These are phyloP conservation scores for Simalia tracyae DNA, from an alignment of 2,797 vertebrate species.

Conservation along the genomic window DNA sequence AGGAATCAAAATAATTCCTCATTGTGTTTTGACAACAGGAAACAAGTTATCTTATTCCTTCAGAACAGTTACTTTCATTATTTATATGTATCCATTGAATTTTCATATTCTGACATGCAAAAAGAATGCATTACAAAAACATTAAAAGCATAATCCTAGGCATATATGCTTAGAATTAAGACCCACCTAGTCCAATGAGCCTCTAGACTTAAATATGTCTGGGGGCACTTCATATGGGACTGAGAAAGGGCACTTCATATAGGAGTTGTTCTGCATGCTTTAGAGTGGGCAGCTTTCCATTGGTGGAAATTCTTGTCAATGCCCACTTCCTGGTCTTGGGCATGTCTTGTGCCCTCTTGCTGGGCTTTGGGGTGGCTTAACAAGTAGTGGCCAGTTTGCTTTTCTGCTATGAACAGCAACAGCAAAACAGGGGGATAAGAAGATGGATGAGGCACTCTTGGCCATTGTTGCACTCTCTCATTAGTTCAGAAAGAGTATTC, in stretches of 20 bases:
- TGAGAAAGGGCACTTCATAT: neutral
- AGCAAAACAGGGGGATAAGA: too few species aligned
- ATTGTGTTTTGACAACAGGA: conserved; percentile 19
- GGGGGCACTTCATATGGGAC: neutral
- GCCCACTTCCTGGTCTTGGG: too few species aligned
- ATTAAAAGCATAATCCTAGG: neutral
- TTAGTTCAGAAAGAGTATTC: too few species aligned
- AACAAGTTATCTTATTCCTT: conserved; percentile 23
- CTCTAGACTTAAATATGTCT: neutral
- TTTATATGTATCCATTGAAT: neutral
- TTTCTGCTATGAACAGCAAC: too few species aligned
- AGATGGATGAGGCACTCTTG: too few species aligned
- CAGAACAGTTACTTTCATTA: neutral
- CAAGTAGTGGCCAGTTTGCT: too few species aligned
- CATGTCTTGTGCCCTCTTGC: too few species aligned
- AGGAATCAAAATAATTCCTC: conserved; percentile 62
- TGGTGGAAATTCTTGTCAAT: neutral
- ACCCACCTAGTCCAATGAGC: neutral
- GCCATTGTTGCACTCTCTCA: too few species aligned
- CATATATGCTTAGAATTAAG: neutral
- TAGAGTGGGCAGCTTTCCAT: neutral
- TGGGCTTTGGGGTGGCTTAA: too few species aligned
- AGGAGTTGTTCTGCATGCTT: neutral
- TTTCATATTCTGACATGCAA: neutral
- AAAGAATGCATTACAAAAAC: neutral